Conservation (phyloP, 2,113 vertebrate species). For the Coregonus clupeaformis region DNA sequence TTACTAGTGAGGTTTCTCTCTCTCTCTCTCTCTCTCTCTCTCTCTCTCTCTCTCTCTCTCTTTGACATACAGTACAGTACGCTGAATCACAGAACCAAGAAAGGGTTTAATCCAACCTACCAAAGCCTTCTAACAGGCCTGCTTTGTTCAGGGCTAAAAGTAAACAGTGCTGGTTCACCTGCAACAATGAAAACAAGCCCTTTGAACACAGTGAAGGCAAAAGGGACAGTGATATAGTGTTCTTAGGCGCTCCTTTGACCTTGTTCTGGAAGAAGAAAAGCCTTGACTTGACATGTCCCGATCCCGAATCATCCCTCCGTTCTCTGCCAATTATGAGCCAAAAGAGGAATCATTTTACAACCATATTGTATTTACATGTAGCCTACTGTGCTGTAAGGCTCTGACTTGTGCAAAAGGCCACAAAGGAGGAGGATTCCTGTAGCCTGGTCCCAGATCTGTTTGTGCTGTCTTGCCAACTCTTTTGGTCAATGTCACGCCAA, state of each 20-base stretch:
- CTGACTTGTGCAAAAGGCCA: no score
- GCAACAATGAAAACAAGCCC: background rate
- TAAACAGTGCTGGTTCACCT: background rate
- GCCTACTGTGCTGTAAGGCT: background rate
- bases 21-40: no score
- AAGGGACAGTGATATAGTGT: background rate
- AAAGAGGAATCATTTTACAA: background rate
- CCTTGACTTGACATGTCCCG: background rate
- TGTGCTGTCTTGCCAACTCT: no score
- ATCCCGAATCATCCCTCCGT: background rate
- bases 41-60: no score
- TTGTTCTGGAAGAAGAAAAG: background rate
- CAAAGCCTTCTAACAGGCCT: background rate
- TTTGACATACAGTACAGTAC: background rate
- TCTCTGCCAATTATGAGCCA: background rate
- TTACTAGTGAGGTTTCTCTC: no score
- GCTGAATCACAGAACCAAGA: background rate
- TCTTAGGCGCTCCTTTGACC: background rate
- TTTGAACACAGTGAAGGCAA: background rate
- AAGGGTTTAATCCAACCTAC: background rate
- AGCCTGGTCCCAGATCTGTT: no score
- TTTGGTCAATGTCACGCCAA: no score
- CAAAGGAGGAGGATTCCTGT: no score
- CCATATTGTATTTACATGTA: background rate
- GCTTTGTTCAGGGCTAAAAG: background rate